These are phyloP conservation scores for Notarius quadriscutis DNA, from an alignment of 2,113 vertebrate genomes.

Conservation along the genomic window DNA sequence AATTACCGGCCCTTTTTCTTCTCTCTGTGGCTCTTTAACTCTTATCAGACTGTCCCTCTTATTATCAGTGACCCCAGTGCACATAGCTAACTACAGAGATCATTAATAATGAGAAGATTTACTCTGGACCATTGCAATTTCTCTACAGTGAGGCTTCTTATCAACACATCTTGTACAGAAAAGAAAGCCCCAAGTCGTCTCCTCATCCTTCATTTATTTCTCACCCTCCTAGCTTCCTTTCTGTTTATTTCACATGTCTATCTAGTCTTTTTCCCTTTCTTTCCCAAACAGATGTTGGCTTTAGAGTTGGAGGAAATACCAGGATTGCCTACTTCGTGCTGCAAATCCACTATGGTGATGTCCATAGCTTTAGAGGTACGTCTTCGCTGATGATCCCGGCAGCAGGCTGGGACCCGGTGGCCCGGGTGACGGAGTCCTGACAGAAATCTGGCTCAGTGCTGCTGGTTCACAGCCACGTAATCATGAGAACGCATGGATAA, in stretches of 20 bases:
- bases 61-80: background rate
- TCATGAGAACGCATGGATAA: slow-evolving; percentile 1
- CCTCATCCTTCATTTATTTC: background rate
- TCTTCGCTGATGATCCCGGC: background rate
- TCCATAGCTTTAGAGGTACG: slow-evolving; percentile 86
- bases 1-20: background rate
- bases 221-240: background rate
- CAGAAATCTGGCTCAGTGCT: background rate
- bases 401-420: background rate
- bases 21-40: background rate
- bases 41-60: background rate
- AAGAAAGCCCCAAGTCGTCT: slow-evolving; percentile 22
- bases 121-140: slow-evolving; percentile 33
- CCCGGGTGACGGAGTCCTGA: background rate
- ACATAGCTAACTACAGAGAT: background rate
- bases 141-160: slow-evolving; percentile 31
- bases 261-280: background rate
- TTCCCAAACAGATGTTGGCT: slow-evolving; percentile 84
- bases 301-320: slow-evolving; percentile 87
- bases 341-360: slow-evolving; percentile 94
- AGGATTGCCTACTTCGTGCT: slow-evolving; percentile 89
- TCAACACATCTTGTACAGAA: slow-evolving; percentile 29
- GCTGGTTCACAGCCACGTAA: background rate
- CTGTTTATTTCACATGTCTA: slow-evolving; percentile 5
- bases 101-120: slow-evolving; percentile 29